Base-by-base conservation (phyloP, 92 coral and sea anemone species). In the Montipora capitata region DNA sequence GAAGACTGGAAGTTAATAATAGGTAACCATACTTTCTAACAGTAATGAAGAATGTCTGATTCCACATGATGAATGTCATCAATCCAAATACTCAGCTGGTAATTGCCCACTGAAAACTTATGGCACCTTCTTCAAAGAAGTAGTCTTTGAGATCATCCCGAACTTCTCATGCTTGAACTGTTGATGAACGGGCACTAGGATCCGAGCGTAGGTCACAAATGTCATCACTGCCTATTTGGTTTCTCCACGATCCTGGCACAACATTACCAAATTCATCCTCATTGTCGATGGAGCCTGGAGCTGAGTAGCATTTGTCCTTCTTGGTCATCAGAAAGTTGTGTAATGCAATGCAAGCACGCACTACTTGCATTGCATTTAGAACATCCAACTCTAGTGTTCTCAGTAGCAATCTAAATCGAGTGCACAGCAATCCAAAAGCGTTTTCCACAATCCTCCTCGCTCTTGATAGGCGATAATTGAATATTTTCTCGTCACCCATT, bases 81-180 rank as follows among this genome's bases (percentile, higher is more conserved):
- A 56, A 56, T 56, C 62, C 62, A 14, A 56, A 56, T 56, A 56
- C 62, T 91, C 72, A 87, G 68, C 88, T 85, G 11, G 88, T 78
- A 92, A 91, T 91, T 56, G 54, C 54, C 92, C 94, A 91, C 67
- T 91, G 92, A 81, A 87, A 82, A 12, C 20, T 68, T 44, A 87
- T 81, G 71, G 94, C 92, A 13, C 94, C 94, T 72, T 91, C 94
- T 15, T 72, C 76, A 71, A 74, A 91, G 88, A 91, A 91, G 83
- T 91, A 87, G 15, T 87, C 89, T 54, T 87, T 91, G 39, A 91
- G 86, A 73, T 68, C 61, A 57, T 91, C 92, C 16, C 94, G 87
- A 45, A 91, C 78, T 45, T 91, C 78, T 82, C 91, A 68, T n/a
- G 94, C 94, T 74, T 86, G 68, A 51, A 76, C 6, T 43, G 91